phyloP scores from a whole-genome alignment of 2,888 invertebrate genomes.

The Esperia sulphurella region DNA sequence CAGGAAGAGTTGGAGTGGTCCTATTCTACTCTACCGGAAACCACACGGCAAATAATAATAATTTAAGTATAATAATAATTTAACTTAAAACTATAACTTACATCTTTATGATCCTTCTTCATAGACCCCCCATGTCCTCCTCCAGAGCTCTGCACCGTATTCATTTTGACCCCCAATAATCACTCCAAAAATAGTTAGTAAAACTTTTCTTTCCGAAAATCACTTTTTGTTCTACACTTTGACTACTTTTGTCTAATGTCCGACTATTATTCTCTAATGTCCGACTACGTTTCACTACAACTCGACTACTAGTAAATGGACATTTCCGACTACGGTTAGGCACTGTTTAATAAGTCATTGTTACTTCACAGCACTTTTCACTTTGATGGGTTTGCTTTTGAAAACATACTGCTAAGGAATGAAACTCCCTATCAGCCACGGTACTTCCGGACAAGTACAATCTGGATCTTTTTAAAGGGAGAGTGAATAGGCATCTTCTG shows the following conservation, averaged over 20 bases:
- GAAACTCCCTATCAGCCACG: too few relatives aligned
- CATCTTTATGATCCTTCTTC: slow-evolving; percentile 80
- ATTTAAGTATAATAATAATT: not conserved
- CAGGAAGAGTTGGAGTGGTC: too few relatives aligned
- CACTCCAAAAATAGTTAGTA: slow-evolving; percentile 7
- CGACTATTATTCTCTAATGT: too few relatives aligned
- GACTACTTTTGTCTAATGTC: too few relatives aligned
- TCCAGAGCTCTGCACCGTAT: slow-evolving; percentile 82
- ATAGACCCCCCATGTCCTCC: slow-evolving; percentile 78
- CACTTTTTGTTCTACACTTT: not conserved
- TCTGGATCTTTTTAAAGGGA: too few relatives aligned
- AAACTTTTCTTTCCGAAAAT: not conserved
- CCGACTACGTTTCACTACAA: not conserved
- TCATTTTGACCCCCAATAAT: slow-evolving; percentile 73
- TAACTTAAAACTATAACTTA: slow-evolving; percentile 38
- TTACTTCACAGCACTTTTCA: slow-evolving; percentile 40
- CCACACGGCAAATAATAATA: too few relatives aligned
- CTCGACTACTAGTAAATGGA: slow-evolving; percentile 50
- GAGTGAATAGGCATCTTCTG: too few relatives aligned
- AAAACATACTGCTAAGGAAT: not conserved
- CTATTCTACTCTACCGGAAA: too few relatives aligned
- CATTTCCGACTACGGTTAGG: slow-evolving; percentile 51
- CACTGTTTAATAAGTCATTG: slow-evolving; percentile 45
- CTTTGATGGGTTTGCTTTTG: slow-evolving; percentile 4
- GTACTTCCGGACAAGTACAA: too few relatives aligned